phyloP scores from a whole-genome alignment of 1,140 invertebrate species.

The Atta texana region DNA sequence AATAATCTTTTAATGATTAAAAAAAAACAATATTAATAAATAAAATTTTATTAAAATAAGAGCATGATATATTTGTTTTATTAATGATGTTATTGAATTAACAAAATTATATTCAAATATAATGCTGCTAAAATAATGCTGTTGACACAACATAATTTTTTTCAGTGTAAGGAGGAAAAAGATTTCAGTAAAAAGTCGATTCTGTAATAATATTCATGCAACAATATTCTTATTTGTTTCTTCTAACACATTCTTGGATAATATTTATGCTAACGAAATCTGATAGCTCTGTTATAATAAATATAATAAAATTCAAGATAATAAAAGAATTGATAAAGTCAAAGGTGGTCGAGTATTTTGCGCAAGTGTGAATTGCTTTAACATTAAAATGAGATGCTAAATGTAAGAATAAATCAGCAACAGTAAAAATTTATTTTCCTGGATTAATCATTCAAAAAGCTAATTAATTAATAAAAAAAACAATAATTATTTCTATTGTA shows the following conservation, averaged over 20 bases:
- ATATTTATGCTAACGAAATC: background rate
- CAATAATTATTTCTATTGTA: background rate
- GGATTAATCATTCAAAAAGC: background rate
- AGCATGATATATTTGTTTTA: no score
- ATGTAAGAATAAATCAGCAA: background rate
- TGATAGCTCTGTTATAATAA: background rate
- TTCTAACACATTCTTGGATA: background rate
- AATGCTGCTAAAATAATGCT: no score
- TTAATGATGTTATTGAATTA: no score
- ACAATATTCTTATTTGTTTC: background rate
- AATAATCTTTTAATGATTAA: no score
- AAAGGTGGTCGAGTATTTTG: background rate
- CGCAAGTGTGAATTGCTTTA: background rate
- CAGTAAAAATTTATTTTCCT: background rate
- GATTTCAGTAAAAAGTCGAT: background rate
- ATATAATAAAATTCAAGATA: background rate
- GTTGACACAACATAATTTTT: no score
- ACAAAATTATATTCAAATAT: no score
- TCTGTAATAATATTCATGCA: background rate
- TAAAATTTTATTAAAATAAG: no score
- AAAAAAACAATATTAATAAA: no score
- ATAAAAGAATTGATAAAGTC: background rate
- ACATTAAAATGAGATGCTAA: conserved; percentile 1
- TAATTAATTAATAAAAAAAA: background rate
- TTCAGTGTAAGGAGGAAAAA: background rate